Evolutionary conservation across 2,113 vertebrate species (phyloP).

Genomic region (Emydocephalus ijimae): DNA sequence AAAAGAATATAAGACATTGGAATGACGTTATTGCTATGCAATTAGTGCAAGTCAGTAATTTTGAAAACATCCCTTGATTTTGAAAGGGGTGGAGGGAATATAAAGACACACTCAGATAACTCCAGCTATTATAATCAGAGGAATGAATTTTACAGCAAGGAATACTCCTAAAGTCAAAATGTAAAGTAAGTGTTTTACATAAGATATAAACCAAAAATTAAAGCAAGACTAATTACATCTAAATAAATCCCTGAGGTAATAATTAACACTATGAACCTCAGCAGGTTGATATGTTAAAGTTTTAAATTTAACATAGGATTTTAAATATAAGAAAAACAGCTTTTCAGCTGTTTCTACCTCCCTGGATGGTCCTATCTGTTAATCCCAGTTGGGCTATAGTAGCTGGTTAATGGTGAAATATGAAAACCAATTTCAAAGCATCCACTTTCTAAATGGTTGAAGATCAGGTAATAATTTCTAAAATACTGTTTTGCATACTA

Average conservation of each 20-base stretch:
- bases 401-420: not conserved
- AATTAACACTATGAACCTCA: not conserved
- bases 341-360: not conserved
- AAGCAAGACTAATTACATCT: conserved; percentile 16
- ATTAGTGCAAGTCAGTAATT: conserved; percentile 23
- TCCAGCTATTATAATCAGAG: conserved; percentile 20
- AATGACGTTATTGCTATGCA: conserved; percentile 15
- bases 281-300: not conserved
- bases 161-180: conserved; percentile 20
- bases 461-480: not conserved
- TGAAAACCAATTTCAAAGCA: not conserved
- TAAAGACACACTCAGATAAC: conserved; percentile 25
- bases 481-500: not conserved
- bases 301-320: not conserved
- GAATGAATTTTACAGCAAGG: conserved; percentile 31
- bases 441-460: not conserved
- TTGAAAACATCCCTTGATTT: conserved; percentile 15
- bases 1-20: conserved; percentile 4
- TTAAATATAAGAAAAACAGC: not conserved
- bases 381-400: not conserved
- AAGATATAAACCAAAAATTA: conserved; percentile 24
- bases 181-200: conserved; percentile 23
- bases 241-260: conserved; percentile 12
- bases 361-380: not conserved
- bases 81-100: not conserved